phyloP scores from a whole-genome alignment of 2,113 vertebrate species.

The Apus apus region DNA sequence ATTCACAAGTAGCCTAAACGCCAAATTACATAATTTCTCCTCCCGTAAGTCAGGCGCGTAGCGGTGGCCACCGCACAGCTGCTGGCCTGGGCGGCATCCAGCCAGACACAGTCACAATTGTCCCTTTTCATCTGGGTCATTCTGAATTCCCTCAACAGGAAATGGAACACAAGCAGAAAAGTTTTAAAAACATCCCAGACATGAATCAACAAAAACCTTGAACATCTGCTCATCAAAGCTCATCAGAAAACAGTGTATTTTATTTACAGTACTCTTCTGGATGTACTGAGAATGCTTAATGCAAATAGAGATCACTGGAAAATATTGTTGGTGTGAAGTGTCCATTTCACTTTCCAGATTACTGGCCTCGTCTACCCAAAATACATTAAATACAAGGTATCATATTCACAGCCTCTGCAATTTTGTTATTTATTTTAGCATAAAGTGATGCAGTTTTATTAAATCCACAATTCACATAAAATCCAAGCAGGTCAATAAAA shows the following conservation, averaged over 20 bases:
- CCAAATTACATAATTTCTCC: constrained; percentile 65
- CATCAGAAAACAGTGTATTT: constrained; percentile 71
- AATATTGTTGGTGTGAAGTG: not conserved
- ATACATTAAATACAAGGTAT: not conserved
- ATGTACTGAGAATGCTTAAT: constrained; percentile 56
- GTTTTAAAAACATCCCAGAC: constrained; percentile 75
- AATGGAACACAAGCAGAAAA: constrained; percentile 73
- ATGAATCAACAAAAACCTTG: constrained; percentile 72
- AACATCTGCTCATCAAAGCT: constrained; percentile 81
- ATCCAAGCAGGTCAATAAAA: not conserved
- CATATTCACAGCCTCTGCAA: not conserved
- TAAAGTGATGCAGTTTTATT: not conserved
- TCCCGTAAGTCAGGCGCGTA: constrained; percentile 54
- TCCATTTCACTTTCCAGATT: not conserved
- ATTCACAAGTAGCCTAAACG: constrained; percentile 49
- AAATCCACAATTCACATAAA: not conserved
- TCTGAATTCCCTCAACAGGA: constrained; percentile 80
- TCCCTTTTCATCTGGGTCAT: constrained; percentile 77
- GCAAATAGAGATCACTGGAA: constrained; percentile 16
- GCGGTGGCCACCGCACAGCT: constrained; percentile 74
- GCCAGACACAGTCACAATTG: constrained; percentile 76
- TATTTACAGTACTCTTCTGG: constrained; percentile 65
- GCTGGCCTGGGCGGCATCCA: constrained; percentile 76
- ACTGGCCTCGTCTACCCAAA: not conserved
- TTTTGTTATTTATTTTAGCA: not conserved